Base-by-base conservation (phyloP, 2,113 vertebrate genomes). In the Nibea albiflora region DNA sequence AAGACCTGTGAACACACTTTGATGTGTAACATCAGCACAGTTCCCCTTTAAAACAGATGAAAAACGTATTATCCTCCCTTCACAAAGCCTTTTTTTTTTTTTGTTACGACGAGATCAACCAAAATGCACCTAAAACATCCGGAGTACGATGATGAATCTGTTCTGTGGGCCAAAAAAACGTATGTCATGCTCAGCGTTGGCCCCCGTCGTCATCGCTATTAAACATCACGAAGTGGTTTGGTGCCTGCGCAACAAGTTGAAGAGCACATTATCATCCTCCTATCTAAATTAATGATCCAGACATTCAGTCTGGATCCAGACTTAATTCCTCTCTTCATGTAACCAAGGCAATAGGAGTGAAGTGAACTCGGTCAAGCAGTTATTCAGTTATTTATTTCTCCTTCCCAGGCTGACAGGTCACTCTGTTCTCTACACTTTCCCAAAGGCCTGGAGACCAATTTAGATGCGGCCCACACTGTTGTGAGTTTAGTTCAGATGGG, bases 381-480 rank as follows among this genome's bases (percentile, higher is more conserved):
- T 31, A 42, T 56, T 70, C 72, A 42, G 44, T 73, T 80, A 87
- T 85, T 91, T 85, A 75, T 83, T 84, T 64, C 58, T 66, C 63
- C 77, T 26, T 71, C 76, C 42, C 63, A 9, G 28, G 56, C 78
- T 77, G 83, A 90, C 87, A 64, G 88, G 60, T 84, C 88, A 71
- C 80, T 79, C 57, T 73, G 84, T 56, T 54, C 72, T 76, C 78
- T 71, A 10, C 20, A 9, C 26, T 53, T 73, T 85, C 76, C 54
- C 68, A 73, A 47, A 57, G 54, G 73, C 63, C 69, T 12, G 4
- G 24, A 76, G 71, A 76, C 81, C 28, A 39, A 77, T 89, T 85
- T 81, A 87, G 73, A 81, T 57, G 0, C 68, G 71, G 31, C 65
- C 84, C 64, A 69, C 78, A 50, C 72, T 70, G 88, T 26, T 42